Evolutionary conservation across 2,797 vertebrate genomes (phyloP).

Genomic region (Anguilla anguilla): DNA sequence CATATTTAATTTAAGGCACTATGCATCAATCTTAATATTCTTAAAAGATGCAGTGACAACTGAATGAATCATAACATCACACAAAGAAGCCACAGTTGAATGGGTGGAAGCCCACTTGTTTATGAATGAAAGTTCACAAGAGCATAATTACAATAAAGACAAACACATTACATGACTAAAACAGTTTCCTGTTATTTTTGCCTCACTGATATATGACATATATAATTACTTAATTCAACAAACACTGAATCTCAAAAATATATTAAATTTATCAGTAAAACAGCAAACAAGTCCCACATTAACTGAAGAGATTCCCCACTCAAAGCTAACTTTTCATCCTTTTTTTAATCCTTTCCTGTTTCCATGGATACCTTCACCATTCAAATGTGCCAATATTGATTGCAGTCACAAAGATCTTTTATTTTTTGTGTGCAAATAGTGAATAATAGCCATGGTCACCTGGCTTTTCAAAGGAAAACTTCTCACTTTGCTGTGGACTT

Average conservation of each 20-base stretch:
- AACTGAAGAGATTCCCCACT: background rate
- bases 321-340: background rate
- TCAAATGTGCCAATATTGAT: background rate
- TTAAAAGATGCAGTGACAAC: constrained; percentile 18
- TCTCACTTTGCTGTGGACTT: too few relatives aligned
- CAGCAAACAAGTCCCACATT: background rate
- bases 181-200: background rate
- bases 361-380: background rate
- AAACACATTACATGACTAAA: background rate
- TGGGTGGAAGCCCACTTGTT: background rate
- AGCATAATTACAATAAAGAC: background rate
- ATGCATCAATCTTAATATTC: constrained; percentile 26
- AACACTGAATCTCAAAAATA: background rate
- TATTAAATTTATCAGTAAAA: background rate
- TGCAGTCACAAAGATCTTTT: background rate
- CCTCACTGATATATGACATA: background rate
- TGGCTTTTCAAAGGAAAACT: too few relatives aligned
- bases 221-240: background rate
- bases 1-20: constrained; percentile 26
- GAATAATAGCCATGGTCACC: too few relatives aligned
- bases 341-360: background rate
- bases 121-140: constrained; percentile 11
- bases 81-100: constrained; percentile 8
- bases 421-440: background rate
- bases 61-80: constrained; percentile 29